Percentiles rank a stretch among this genome's conserved stretches.
Evolutionary conservation across 2,113 vertebrate species (phyloP).

Genomic region (Cariama cristata): DNA sequence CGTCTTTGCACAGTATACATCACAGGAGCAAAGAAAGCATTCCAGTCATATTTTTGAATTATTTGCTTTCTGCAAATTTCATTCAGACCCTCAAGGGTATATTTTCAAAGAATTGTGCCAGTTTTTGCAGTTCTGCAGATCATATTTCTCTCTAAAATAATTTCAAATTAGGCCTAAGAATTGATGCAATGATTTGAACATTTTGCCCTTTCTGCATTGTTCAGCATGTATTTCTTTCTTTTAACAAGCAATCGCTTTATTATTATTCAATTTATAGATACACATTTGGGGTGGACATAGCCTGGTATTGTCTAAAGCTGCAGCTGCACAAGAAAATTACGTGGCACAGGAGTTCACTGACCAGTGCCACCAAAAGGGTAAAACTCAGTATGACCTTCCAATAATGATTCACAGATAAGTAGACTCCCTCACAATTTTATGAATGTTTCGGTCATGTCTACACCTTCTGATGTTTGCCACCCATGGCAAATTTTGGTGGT

Average conservation of each 20-base stretch:
- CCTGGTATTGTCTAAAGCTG: background rate
- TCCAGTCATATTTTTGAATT: background rate
- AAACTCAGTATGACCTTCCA: background rate
- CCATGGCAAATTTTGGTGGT: background rate
- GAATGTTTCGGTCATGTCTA: background rate
- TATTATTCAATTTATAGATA: background rate
- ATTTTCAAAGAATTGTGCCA: background rate
- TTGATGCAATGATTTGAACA: background rate
- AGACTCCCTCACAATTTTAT: background rate
- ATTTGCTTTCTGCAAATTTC: background rate
- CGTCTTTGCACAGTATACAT: background rate
- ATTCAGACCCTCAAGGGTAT: background rate
- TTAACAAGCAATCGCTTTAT: background rate
- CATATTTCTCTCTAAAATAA: background rate
- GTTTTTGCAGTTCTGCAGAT: background rate
- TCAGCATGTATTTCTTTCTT: background rate
- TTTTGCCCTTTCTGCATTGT: background rate
- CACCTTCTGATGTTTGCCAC: background rate
- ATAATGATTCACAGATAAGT: background rate
- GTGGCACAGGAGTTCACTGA: background rate
- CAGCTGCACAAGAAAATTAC: background rate
- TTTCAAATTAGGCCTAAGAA: background rate
- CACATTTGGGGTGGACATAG: background rate
- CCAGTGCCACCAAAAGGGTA: background rate
- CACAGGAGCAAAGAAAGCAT: background rate